Percentiles rank a stretch among this genome's conserved stretches.
Evolutionary conservation across 92 coral and sea anemone species (phyloP).

Genomic region (Scolanthus callimorphus): DNA sequence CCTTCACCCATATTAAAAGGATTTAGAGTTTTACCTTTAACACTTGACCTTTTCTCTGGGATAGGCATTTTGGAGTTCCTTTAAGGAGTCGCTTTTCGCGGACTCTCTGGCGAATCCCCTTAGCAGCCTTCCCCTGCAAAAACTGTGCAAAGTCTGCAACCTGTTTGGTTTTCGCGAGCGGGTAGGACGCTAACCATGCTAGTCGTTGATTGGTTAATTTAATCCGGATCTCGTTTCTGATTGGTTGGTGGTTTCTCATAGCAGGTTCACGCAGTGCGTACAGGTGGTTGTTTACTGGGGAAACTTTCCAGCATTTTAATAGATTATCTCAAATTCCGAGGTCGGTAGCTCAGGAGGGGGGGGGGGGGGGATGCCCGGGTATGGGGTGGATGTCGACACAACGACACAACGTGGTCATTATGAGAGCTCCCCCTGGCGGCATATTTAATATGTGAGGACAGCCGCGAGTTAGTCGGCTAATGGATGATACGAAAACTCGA

Average conservation of each 20-base stretch:
- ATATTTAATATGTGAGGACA: too few species aligned
- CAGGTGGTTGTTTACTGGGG: conserved; percentile 40
- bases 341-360: too few species aligned
- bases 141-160: not conserved
- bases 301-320: too few species aligned
- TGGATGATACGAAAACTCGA: too few species aligned
- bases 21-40: conserved; percentile 70
- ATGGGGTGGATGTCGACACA: too few species aligned
- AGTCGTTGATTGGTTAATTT: conserved; percentile 13
- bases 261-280: not conserved
- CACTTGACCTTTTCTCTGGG: conserved; percentile 60
- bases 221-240: not conserved
- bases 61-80: conserved; percentile 61
- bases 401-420: too few species aligned
- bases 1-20: too few species aligned
- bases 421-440: too few species aligned
- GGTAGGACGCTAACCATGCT: conserved; percentile 20
- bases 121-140: not conserved
- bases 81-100: conserved; percentile 4
- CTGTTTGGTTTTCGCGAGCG: not conserved
- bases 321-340: too few species aligned
- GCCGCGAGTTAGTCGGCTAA: too few species aligned
- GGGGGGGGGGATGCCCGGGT: too few species aligned
- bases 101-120: conserved; percentile 19
- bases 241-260: conserved; percentile 25